phyloP scores from a whole-genome alignment of 2,797 vertebrate species.

The Sebastolobus alascanus region DNA sequence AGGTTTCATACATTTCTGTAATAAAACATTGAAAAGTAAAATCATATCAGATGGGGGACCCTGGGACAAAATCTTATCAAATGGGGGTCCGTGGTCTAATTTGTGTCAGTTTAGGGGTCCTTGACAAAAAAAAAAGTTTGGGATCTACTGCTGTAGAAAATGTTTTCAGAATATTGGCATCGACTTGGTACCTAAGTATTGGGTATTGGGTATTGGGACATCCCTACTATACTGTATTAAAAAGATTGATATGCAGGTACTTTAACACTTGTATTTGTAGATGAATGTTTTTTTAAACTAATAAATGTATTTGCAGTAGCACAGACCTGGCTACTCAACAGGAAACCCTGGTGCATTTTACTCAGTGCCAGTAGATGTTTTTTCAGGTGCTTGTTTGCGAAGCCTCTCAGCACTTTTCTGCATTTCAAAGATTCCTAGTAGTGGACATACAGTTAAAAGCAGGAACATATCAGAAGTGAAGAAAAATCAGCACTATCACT shows the following conservation, averaged over 20 bases:
- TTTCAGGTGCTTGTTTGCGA: not conserved
- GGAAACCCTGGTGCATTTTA: not conserved
- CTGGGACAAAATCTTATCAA: no score
- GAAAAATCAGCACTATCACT: conserved; percentile 86
- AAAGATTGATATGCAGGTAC: not conserved
- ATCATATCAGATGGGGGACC: no score
- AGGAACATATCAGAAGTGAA: conserved; percentile 49
- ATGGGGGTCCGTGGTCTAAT: no score
- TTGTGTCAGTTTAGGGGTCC: no score
- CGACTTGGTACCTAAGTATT: no score
- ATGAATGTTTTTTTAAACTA: not conserved
- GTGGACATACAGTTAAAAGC: conserved; percentile 36
- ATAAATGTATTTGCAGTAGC: not conserved
- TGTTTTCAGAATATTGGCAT: no score
- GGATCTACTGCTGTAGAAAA: no score
- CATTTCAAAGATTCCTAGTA: not conserved
- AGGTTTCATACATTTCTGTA: no score
- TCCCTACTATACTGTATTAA: not conserved
- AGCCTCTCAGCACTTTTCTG: not conserved
- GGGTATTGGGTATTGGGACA: no score
- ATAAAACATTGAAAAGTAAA: no score
- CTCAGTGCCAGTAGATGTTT: not conserved
- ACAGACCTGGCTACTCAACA: not conserved
- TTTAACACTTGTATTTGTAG: not conserved
- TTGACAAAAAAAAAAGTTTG: no score